Evolutionary conservation across 2,888 invertebrate species (phyloP), one percentile per base, ranked within the genome.

Genomic region (Helleia helle): DNA sequence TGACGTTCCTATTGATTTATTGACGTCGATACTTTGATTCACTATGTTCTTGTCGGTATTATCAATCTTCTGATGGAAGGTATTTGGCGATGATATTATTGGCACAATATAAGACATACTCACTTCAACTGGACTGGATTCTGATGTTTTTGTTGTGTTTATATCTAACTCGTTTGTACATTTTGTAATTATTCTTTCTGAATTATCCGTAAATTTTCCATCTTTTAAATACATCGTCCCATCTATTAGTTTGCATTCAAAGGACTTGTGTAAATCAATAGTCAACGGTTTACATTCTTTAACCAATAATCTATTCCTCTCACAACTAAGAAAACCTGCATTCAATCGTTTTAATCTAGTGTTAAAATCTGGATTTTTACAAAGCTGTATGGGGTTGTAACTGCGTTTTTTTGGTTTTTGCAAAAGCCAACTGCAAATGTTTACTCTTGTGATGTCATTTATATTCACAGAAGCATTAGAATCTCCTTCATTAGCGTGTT

Each of bases 281-380:
- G 83, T 79, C 38, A 80, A 46, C 0, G 80, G 80, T 49, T 72
- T 73, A 36, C 76, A 72, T 18, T 58, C 51, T 50, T 67, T 73
- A 1, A 80, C 54, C 1, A 71, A 54, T 15, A 43, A 45, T n/a
- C 72, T 58, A 48, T 83, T 83, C 11, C 70, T 60, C 9, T 57
- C 54, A 0, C 59, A 67, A 48, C 59, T 66, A 26, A 73, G 65
- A 48, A 84, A 84, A 1, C 77, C 70, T 3, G 60, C 59, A 1
- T 63, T 65, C 27, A 84, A 49, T 39, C 80, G 58, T 53, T 72
- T 79, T 5, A 84, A 51, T 18, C 72, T 57, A 3, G 75, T 79
- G 46, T 83, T 84, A 38, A 83, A 84, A 51, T 84, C 83, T 1
- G 83, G 83, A 56, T 84, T 84, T 55, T 79, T 81, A 43, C 79